Evolutionary conservation across 2,888 invertebrate genomes (phyloP).

Genomic region (Amblyjoppa fuscipennis): DNA sequence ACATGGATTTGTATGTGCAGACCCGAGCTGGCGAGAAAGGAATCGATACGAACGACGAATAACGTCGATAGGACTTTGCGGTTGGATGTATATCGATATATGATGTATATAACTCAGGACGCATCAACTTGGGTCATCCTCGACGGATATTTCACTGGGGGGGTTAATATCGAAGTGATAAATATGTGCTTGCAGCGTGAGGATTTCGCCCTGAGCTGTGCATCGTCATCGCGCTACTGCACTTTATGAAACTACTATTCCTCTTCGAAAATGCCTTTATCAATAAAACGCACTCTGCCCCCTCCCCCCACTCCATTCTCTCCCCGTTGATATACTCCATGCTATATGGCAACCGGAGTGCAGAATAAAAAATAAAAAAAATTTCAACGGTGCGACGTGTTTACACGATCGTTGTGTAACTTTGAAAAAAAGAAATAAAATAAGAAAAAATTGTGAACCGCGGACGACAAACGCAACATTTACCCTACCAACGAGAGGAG

Average conservation of each 20-base stretch:
- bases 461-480: neutral
- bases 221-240: neutral
- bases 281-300: slow-evolving; percentile 19
- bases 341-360: no score
- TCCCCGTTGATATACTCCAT: neutral
- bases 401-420: neutral
- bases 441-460: neutral
- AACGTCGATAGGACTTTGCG: slow-evolving; percentile 22
- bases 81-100: slow-evolving; percentile 16
- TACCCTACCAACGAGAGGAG: neutral
- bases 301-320: neutral
- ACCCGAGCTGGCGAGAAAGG: neutral
- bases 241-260: neutral
- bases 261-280: neutral
- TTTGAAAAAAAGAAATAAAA: neutral
- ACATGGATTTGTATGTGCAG: slow-evolving; percentile 9
- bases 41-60: slow-evolving; percentile 33
- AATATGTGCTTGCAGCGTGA: slow-evolving; percentile 26
- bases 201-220: slow-evolving; percentile 17
- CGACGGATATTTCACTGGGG: slow-evolving; percentile 46
- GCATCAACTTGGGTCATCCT: slow-evolving; percentile 28
- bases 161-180: slow-evolving; percentile 32
- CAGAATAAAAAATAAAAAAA: neutral
- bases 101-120: neutral
- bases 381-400: neutral